Conservation (phyloP, 2,113 vertebrate species). For the Ciconia boyciana region DNA sequence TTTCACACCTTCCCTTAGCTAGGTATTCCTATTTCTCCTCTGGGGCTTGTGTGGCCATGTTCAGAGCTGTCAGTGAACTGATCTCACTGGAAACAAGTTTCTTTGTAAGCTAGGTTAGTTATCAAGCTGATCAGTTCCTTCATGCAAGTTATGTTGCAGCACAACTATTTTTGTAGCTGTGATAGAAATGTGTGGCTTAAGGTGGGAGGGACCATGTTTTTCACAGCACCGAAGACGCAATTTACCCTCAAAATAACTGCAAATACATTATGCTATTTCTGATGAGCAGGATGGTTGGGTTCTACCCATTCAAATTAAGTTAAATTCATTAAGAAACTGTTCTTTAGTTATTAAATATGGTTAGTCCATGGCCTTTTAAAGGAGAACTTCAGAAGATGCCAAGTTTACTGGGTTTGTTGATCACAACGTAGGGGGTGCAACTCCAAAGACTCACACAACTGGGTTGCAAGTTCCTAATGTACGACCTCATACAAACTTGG, state of each 20-base stretch:
- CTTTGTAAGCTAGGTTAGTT: neutral
- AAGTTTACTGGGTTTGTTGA: neutral
- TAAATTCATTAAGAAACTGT: neutral
- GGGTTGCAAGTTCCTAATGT: neutral
- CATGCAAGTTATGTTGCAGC: neutral
- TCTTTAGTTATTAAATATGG: neutral
- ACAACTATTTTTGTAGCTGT: neutral
- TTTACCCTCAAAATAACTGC: neutral
- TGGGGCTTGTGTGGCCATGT: neutral
- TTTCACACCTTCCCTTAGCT: neutral
- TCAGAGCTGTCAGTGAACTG: neutral
- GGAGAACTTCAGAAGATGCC: neutral
- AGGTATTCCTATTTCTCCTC: neutral
- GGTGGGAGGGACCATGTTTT: neutral
- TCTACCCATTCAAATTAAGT: neutral
- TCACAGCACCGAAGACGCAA: neutral
- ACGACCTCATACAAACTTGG: neutral
- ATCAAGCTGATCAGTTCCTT: neutral
- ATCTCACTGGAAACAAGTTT: neutral
- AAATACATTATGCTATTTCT: neutral
- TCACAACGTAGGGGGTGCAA: neutral
- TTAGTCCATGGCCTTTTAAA: neutral
- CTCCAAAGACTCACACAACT: neutral
- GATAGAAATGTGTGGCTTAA: neutral
- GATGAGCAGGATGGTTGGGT: neutral